A percentile compares a stretch with the other conserved stretches of the same genome.
Conservation (phyloP, 1,140 invertebrate species). For the Sarcophaga peregrina region DNA sequence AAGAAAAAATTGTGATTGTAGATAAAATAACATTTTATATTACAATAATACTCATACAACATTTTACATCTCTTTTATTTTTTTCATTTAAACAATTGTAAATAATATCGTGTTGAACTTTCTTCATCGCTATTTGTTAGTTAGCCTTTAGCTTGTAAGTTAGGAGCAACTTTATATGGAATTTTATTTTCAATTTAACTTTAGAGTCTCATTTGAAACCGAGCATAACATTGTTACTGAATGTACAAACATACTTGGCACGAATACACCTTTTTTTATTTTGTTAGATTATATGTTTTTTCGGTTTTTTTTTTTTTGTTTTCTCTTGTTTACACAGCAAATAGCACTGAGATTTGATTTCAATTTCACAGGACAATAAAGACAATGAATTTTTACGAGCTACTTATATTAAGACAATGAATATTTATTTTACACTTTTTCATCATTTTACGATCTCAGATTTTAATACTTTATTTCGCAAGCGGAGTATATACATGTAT, state of each 20-base stretch:
- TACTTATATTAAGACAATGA: conserved; percentile 9
- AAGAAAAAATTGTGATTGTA: not conserved
- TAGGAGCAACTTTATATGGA: conserved; percentile 15
- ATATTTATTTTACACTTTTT: not conserved
- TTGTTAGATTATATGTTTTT: not conserved
- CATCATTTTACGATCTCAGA: too few relatives aligned
- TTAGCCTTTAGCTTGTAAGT: conserved; percentile 17
- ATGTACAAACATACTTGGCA: not conserved
- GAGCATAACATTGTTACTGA: conserved; percentile 4
- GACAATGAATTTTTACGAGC: conserved; percentile 21
- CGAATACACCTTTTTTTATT: conserved; percentile 17
- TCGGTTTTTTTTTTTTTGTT: not conserved
- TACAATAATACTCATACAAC: not conserved
- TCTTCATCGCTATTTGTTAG: not conserved
- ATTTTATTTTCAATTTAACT: conserved; percentile 42
- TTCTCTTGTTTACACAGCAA: not conserved
- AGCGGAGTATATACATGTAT: too few relatives aligned
- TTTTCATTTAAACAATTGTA: conserved; percentile 30
- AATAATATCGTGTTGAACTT: conserved; percentile 38
- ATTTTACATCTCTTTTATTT: not conserved
- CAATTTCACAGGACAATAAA: conserved; percentile 25
- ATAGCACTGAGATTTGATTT: conserved; percentile 38
- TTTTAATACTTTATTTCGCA: too few relatives aligned
- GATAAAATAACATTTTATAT: not conserved
- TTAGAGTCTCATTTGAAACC: not conserved